Evolutionary conservation across 2,113 vertebrate genomes (phyloP).

Genomic region (Sporophila hypoxantha): DNA sequence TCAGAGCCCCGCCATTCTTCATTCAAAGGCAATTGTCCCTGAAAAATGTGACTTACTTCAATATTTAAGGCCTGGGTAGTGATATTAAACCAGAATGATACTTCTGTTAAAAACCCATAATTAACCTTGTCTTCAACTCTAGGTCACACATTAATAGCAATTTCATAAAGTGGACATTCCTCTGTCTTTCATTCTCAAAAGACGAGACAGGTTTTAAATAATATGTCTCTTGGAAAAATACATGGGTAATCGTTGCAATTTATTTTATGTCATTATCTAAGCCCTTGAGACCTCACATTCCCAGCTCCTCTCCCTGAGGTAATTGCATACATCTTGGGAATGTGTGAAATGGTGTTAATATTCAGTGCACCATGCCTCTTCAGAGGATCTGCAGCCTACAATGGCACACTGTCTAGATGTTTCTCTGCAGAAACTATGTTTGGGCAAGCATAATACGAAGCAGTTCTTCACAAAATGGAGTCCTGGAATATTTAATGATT

Average conservation of each 20-base stretch:
- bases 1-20: conserved; percentile 84
- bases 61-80: conserved; percentile 75
- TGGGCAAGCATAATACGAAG: background rate
- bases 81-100: conserved; percentile 79
- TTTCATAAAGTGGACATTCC: conserved; percentile 84
- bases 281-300: conserved; percentile 72
- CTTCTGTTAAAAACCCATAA: conserved; percentile 80
- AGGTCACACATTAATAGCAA: conserved; percentile 76
- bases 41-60: conserved; percentile 80
- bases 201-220: conserved; percentile 75
- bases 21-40: conserved; percentile 88
- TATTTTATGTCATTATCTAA: conserved; percentile 84
- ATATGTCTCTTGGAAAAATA: conserved; percentile 75
- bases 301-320: conserved; percentile 66
- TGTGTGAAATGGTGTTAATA: conserved; percentile 69
- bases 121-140: conserved; percentile 77
- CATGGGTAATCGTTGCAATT: conserved; percentile 83
- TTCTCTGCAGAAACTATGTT: conserved; percentile 25
- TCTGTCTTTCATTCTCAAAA: conserved; percentile 72
- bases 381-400: conserved; percentile 42
- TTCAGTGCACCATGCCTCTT: conserved; percentile 54
- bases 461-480: background rate
- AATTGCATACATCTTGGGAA: conserved; percentile 73
- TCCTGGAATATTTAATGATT: background rate
- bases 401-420: conserved; percentile 30